Evolutionary conservation across 2,797 vertebrate genomes (phyloP), one percentile per base, ranked within the genome.

Genomic region (Microctenopoma lineatum): DNA sequence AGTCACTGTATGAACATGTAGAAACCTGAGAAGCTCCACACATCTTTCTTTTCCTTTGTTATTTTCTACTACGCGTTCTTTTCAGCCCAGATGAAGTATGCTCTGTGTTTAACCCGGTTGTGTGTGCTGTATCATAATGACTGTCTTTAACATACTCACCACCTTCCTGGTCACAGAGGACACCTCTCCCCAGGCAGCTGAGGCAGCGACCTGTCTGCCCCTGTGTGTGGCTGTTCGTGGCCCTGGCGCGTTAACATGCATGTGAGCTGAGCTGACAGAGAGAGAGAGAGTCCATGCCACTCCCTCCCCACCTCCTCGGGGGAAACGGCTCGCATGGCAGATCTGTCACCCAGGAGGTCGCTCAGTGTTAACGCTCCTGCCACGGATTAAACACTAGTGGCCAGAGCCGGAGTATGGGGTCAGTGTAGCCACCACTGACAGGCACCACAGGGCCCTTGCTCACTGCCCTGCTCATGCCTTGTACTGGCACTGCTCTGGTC

Each of bases 301-400:
- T 73, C 83, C 84, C 88, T 83, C 77, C 70, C 76, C 61, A 74
- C 80, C 90, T 87, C 92, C 90, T 88, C 84, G 52, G 91, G 92
- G 91, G 87, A 84, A 86, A 89, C 86, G 87, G 94, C 95, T 96
- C 94, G 88, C 94, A 94, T 95, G 94, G 94, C 95, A 96, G 96
- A 96, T 97, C 95, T 96, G 96, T 97, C 95, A 95, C 95, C 95
- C 93, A 90, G 87, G 93, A 96, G 96, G 96, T 96, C 92, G 89
- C 91, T 93, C 93, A 93, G 96, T 96, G 96, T 96, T 97, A 97
- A 97, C 96, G 94, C 95, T 95, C 93, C 96, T 95, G 90, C 95
- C 95, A 94, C 93, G 95, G 96, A 97, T 96, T 97, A 97, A 94
- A 95, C 95, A 96, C 93, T 93, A 91, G 92, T 93, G 92, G 92